These are phyloP conservation scores for Sinhomidia bicolor DNA, from an alignment of 2,888 invertebrate genomes.

Conservation along the genomic window DNA sequence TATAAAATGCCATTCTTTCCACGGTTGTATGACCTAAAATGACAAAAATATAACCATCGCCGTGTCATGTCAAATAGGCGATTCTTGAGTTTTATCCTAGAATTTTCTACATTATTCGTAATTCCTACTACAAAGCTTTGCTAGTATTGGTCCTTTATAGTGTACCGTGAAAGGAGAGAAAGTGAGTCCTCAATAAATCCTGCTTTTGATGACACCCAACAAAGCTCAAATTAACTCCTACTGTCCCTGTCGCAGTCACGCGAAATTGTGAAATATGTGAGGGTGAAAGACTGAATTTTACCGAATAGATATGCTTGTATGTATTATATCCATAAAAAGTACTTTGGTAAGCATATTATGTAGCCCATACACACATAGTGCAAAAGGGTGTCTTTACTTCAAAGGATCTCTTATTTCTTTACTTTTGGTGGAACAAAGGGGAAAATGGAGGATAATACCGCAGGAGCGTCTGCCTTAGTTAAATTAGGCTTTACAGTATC, in stretches of 20 bases:
- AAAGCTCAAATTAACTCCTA: conserved; percentile 34
- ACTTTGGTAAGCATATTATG: too few relatives aligned
- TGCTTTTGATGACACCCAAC: conserved; percentile 49
- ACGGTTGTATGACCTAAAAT: too few relatives aligned
- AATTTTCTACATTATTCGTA: neutral
- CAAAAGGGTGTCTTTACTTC: neutral
- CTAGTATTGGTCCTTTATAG: neutral
- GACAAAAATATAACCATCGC: neutral
- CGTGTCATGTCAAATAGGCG: neutral
- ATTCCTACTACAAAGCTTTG: neutral
- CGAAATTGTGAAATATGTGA: conserved; percentile 30
- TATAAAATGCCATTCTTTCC: too few relatives aligned
- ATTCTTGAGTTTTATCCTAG: neutral
- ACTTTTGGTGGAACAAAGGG: neutral
- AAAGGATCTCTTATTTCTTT: conserved; percentile 19
- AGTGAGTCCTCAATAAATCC: conserved; percentile 29
- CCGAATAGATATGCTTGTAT: neutral
- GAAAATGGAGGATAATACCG: neutral
- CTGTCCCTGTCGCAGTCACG: neutral
- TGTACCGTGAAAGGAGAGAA: neutral
- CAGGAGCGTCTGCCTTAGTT: neutral
- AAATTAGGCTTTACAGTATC: conserved; percentile 54
- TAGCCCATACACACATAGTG: too few relatives aligned
- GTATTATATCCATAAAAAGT: neutral
- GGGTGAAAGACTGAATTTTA: neutral